These are phyloP conservation scores for Phoeniculus purpureus DNA, from an alignment of 2,797 vertebrate species.

Conservation along the genomic window DNA sequence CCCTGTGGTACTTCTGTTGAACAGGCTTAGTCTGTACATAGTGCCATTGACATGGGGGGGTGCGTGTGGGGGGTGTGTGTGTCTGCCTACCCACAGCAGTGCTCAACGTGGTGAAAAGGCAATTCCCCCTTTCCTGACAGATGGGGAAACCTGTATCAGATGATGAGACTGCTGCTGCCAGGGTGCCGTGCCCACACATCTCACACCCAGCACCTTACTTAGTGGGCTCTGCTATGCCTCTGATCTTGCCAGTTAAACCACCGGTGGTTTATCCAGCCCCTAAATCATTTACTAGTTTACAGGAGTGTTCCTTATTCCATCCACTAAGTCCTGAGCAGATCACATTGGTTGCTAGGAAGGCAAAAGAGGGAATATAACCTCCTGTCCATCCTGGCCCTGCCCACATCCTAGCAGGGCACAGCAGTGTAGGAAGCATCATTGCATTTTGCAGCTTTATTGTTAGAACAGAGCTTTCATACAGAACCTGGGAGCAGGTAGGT, in stretches of 20 bases:
- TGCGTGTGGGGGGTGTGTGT: no score
- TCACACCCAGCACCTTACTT: not conserved
- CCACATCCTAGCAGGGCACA: not conserved
- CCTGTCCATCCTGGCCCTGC: not conserved
- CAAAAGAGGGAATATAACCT: not conserved
- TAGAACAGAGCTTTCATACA: not conserved
- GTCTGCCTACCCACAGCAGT: not conserved
- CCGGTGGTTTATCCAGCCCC: not conserved
- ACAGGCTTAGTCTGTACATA: not conserved
- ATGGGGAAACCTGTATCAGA: not conserved
- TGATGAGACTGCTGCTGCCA: not conserved
- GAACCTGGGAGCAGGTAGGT: not conserved
- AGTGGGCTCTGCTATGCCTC: not conserved
- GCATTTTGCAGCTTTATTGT: not conserved
- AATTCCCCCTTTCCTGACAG: not conserved
- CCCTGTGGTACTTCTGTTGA: not conserved
- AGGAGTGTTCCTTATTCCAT: not conserved
- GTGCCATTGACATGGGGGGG: fast-evolving
- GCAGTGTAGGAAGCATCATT: not conserved
- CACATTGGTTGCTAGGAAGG: not conserved
- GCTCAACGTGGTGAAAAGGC: not conserved
- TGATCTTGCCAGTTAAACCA: not conserved
- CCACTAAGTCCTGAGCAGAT: not conserved
- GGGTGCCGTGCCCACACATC: not conserved
- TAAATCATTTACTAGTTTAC: not conserved